These are phyloP conservation scores for Phaenicophaeus curvirostris DNA, from an alignment of 2,797 vertebrate species.

Conservation along the genomic window DNA sequence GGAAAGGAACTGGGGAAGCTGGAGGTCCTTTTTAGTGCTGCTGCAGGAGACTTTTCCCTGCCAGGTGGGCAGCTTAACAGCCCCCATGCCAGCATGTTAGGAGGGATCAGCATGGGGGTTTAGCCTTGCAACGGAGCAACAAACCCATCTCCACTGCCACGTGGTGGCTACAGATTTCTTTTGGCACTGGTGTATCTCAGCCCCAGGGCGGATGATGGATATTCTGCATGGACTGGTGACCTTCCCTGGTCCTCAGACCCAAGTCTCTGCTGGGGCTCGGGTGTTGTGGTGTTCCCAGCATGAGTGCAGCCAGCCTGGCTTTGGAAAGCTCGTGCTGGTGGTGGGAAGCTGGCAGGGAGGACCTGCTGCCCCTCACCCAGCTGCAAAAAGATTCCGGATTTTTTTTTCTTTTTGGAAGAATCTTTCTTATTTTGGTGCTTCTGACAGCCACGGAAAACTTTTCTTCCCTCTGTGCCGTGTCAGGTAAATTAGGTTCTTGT, in stretches of 20 bases:
- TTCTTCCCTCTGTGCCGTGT: rapidly evolving
- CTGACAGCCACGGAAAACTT: background rate
- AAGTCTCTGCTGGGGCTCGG: rapidly evolving
- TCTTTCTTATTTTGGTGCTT: background rate
- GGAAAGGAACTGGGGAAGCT: background rate
- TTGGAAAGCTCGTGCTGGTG: rapidly evolving
- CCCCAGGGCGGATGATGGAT: rapidly evolving
- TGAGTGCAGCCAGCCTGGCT: background rate
- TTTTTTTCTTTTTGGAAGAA: background rate
- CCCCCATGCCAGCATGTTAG: background rate
- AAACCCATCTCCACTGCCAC: background rate
- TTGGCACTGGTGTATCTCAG: rapidly evolving
- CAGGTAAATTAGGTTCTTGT: background rate
- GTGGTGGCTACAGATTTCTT: rapidly evolving
- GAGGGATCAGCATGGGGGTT: background rate
- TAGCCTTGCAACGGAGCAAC: background rate
- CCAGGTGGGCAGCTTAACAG: background rate
- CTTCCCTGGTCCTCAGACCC: background rate
- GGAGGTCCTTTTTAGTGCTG: background rate
- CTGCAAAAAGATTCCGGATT: background rate
- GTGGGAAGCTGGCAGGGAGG: background rate
- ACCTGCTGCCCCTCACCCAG: rapidly evolving
- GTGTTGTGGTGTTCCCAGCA: background rate
- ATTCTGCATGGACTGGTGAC: rapidly evolving
- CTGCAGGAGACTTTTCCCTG: background rate